Evolutionary conservation across 2,888 invertebrate genomes (phyloP), one percentile per base, ranked within the genome.

Genomic region (Volucella bombylans): DNA sequence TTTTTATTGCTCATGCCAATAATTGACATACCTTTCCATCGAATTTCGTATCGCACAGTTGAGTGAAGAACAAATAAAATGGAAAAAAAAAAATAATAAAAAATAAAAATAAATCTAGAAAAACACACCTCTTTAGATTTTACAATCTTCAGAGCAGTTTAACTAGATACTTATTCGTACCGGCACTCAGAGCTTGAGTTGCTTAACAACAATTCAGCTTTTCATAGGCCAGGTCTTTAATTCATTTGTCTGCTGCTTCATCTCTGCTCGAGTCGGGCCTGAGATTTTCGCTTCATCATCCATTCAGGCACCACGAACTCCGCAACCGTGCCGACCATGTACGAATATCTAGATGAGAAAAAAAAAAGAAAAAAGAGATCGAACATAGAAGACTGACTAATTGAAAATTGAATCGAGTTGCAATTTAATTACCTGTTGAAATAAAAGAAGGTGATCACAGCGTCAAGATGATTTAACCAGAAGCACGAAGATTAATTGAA

Each of bases 331-430:
- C 57, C 54, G 65, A 54, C 59, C 39, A 41, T 52, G 61, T 38
- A 43, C 23, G 41, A 54, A 31, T 15, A 23, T 43, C 23, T 31
- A 9, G 31, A 23, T 18, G 43, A 15, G 9, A n/a, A 1, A 47
- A 49, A 47, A 45, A 23, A 59, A 47, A 67, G 47, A 15, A 38
- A 15, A 23, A 49, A 23, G 8, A 23, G 10, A 50, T 38, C 62
- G 39, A 64, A 76, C 64, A 81, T 47, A 57, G 59, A 23, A 68
- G 85, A 86, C 81, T 86, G 81, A 86, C 85, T 86, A 86, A 86
- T 81, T 86, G 85, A 86, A 86, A 86, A 86, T 81, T 77, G 82
- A 86, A 86, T 77, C 85, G 77, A 81, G 77, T 77, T 86, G 81
- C 77, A 73, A 81, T 86, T 86, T 86, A 86, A 86, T 86, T 86